Percentiles rank a stretch among this genome's conserved stretches.
These are phyloP conservation scores for Emydoidea blandingii DNA, from an alignment of 2,797 vertebrate species.

Conservation along the genomic window DNA sequence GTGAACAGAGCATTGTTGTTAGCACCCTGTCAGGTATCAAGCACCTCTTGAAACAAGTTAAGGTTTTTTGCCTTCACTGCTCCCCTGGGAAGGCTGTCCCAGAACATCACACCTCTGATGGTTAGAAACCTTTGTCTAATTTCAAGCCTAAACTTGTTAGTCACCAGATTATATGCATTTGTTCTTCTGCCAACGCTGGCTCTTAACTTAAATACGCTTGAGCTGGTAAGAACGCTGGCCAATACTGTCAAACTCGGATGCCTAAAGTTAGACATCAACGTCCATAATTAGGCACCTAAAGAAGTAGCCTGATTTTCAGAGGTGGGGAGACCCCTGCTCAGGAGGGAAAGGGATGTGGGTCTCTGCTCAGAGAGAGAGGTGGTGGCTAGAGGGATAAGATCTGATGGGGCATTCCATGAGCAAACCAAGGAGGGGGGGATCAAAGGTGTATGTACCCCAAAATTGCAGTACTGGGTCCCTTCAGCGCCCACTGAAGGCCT, in stretches of 20 bases:
- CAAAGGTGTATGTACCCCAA: background rate
- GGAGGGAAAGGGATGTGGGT: background rate
- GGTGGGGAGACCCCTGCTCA: background rate
- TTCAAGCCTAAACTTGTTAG: background rate
- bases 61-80: background rate
- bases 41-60: background rate
- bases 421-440: background rate
- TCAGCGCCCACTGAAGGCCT: background rate
- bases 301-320: background rate
- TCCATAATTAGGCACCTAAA: background rate
- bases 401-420: background rate
- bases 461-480: background rate
- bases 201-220: background rate
- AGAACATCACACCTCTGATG: background rate
- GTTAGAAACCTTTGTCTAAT: background rate
- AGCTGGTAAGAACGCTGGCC: background rate
- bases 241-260: background rate
- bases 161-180: background rate
- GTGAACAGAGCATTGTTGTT: background rate
- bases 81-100: background rate
- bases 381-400: background rate
- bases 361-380: background rate
- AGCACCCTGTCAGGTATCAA: background rate
- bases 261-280: background rate
- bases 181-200: background rate